phyloP scores from a whole-genome alignment of 1,140 invertebrate genomes.

The Oryzaephilus surinamensis region DNA sequence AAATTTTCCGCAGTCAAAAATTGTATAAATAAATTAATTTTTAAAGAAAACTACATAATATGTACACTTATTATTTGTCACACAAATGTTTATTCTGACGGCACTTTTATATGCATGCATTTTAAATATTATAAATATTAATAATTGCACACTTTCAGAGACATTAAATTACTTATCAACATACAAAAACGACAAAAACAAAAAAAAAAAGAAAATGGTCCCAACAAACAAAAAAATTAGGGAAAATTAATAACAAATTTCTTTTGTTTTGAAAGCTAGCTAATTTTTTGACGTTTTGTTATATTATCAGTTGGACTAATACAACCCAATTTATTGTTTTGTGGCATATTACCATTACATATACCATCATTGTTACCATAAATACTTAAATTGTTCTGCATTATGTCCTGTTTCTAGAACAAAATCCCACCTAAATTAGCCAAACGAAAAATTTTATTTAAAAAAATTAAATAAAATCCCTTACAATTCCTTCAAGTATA shows the following conservation, averaged over 20 bases:
- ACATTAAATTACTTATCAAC: not conserved
- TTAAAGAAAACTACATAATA: not conserved
- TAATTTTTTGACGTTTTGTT: slow-evolving; percentile 33
- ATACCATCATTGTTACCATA: slow-evolving; percentile 22
- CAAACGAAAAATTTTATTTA: not conserved
- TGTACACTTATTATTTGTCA: not conserved
- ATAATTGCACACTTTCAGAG: not conserved
- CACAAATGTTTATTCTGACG: not conserved
- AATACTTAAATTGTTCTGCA: slow-evolving; percentile 30
- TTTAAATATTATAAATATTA: not conserved
- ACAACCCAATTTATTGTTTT: slow-evolving; percentile 26
- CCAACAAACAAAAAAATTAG: not conserved
- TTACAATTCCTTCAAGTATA: slow-evolving; percentile 63
- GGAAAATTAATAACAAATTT: slow-evolving; percentile 4
- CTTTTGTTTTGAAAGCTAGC: slow-evolving; percentile 27
- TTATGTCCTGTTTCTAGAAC: slow-evolving; percentile 29
- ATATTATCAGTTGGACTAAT: slow-evolving; percentile 29
- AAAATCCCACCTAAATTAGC: slow-evolving; percentile 2
- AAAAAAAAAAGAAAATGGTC: not conserved
- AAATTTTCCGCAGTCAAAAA: too few species aligned
- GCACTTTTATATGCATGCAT: not conserved
- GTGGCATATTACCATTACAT: slow-evolving; percentile 24
- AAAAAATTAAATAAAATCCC: slow-evolving; percentile 19
- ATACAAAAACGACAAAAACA: too few species aligned
- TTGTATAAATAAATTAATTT: too few species aligned